These are phyloP conservation scores for Drymodes brunneopygia DNA, from an alignment of 2,113 vertebrate genomes.

Conservation along the genomic window DNA sequence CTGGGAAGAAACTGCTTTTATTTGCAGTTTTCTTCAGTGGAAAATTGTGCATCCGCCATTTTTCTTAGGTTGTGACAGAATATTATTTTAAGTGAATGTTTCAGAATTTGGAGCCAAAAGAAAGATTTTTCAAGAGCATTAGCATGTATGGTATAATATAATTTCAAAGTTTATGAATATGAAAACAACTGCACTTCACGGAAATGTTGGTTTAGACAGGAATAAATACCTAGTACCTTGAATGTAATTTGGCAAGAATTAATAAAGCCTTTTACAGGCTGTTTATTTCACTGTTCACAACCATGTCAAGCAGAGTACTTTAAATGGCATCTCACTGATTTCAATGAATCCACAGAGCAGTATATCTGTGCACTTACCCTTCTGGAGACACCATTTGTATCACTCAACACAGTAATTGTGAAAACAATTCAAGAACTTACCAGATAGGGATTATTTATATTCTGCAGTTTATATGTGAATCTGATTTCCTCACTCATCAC, in stretches of 20 bases:
- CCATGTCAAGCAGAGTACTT: not conserved
- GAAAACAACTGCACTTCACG: not conserved
- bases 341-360: not conserved
- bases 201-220: not conserved
- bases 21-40: not conserved
- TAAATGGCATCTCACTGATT: not conserved
- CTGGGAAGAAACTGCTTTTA: constrained; percentile 17
- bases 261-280: not conserved
- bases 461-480: not conserved
- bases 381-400: not conserved
- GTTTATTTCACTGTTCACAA: not conserved
- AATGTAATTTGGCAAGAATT: not conserved
- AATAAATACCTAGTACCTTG: not conserved
- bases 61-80: not conserved
- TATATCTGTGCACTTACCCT: not conserved
- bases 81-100: not conserved
- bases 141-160: not conserved
- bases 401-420: not conserved
- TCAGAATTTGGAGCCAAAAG: not conserved
- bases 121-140: not conserved
- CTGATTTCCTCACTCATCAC: not conserved
- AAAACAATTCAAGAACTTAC: not conserved
- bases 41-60: not conserved
- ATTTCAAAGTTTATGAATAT: not conserved
- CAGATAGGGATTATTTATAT: not conserved